These are phyloP conservation scores for Mormoops blainvillei DNA, from an alignment of 2,113 vertebrate species.

Conservation along the genomic window DNA sequence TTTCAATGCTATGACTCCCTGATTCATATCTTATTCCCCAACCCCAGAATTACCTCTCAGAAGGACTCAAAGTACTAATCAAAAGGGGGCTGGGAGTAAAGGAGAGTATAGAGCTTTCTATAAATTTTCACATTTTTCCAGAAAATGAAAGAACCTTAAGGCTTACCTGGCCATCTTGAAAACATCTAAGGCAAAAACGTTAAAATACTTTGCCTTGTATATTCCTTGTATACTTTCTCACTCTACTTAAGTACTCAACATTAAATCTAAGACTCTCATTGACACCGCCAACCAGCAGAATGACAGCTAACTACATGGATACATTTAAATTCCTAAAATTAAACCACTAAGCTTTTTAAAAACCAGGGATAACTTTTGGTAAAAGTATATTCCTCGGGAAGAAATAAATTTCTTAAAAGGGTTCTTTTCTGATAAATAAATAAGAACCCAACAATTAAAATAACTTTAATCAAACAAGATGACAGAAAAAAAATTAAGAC, in stretches of 20 bases:
- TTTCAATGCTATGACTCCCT: conserved; percentile 65
- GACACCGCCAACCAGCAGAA: conserved; percentile 3
- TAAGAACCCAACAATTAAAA: not conserved
- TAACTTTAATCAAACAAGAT: conserved; percentile 5
- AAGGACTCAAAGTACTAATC: conserved; percentile 2
- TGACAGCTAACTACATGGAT: not conserved
- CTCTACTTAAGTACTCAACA: not conserved
- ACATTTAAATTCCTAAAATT: not conserved
- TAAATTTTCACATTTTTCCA: conserved; percentile 7
- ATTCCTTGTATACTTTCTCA: not conserved
- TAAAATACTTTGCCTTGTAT: conserved; percentile 4
- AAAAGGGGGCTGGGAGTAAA: not conserved
- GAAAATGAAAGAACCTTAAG: not conserved
- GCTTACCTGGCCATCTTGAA: conserved; percentile 50
- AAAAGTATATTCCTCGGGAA: not conserved
- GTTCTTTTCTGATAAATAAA: not conserved
- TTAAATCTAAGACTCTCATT: not conserved
- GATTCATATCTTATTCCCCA: conserved; percentile 54
- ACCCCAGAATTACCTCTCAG: conserved; percentile 44
- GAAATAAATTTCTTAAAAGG: conserved; percentile 8
- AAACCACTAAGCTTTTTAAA: not conserved
- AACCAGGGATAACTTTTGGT: not conserved
- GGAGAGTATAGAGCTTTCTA: not conserved
- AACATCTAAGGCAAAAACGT: not conserved
- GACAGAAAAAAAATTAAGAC: not conserved